Evolutionary conservation across 2,113 vertebrate genomes (phyloP), one percentile per base, ranked within the genome.

Genomic region (Pedionomus torquatus): DNA sequence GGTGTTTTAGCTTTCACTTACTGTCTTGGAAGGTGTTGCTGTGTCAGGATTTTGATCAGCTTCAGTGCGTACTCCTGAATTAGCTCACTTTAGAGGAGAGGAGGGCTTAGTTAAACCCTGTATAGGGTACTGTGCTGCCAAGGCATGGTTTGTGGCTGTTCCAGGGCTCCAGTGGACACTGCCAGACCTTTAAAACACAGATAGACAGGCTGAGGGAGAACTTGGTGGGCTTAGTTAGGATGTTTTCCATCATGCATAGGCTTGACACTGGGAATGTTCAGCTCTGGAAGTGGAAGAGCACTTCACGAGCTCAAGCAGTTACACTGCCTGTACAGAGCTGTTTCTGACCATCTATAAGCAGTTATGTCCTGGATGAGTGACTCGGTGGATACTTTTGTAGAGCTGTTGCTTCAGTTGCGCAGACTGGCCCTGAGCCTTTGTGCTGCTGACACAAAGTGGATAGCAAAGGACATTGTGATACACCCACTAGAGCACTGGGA

Each of bases 1-100:
- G 3, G 26, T 87, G 71, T 28, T 93, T 89, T 74, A 72, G 57
- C 43, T 93, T 89, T 57, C 74, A 14, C 11, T 77, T 92, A 26
- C 52, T 64, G 35, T 80, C 58, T 55, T 78, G 81, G 39, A 75
- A 91, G 21, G 44, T 85, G 60, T 57, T 82, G 21, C 28, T 63
- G 4, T 68, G 65, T 83, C 21, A 13, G 18, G 28, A 57, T 92
- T 91, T 76, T 91, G 46, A 51, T 48, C 2, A 10, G 31, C 54
- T 71, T 91, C 25, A 80, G 71, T 26, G 11, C 33, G 57, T 87
- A 37, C 44, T 75, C n/a, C 35, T 76, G 55, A 79, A 76, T 75
- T 61, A 60, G 18, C 82, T 78, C 19, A 17, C 46, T 81, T 80
- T 33, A 74, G 69, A 46, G 17, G 19, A 71, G 41, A 44, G 11